Percentiles rank a stretch among this genome's conserved stretches.
These are phyloP conservation scores for Rhinopithecus roxellana DNA, from an alignment of 2,113 vertebrate species.

Conservation along the genomic window DNA sequence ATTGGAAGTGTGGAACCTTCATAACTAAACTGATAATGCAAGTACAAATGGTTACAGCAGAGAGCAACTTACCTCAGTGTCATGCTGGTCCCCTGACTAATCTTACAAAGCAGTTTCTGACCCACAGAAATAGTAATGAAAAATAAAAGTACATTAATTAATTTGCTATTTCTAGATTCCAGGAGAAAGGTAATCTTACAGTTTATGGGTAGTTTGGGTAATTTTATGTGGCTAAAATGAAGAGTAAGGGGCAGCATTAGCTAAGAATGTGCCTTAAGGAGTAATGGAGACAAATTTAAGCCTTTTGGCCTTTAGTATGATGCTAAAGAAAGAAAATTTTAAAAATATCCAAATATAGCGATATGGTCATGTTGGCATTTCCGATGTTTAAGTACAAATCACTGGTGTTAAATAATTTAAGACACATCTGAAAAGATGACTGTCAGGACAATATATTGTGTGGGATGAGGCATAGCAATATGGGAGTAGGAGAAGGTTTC, in stretches of 20 bases:
- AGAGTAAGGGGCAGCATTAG: neutral
- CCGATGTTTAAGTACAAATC: neutral
- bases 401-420: neutral
- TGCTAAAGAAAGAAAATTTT: neutral
- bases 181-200: slow-evolving; percentile 20
- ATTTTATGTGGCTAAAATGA: neutral
- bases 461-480: neutral
- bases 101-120: neutral
- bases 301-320: neutral
- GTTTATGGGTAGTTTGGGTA: neutral
- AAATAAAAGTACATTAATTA: neutral
- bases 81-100: neutral
- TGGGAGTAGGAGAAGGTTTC: neutral
- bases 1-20: neutral
- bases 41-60: neutral
- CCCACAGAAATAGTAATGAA: neutral
- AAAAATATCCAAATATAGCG: neutral
- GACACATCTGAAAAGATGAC: neutral
- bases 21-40: neutral
- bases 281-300: neutral
- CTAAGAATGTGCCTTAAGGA: neutral
- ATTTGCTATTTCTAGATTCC: neutral
- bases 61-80: neutral
- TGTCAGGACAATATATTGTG: neutral
- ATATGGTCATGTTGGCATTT: neutral